Evolutionary conservation across 1,140 invertebrate species (phyloP), one percentile per base, ranked within the genome.

Genomic region (Leucophenga varia): DNA sequence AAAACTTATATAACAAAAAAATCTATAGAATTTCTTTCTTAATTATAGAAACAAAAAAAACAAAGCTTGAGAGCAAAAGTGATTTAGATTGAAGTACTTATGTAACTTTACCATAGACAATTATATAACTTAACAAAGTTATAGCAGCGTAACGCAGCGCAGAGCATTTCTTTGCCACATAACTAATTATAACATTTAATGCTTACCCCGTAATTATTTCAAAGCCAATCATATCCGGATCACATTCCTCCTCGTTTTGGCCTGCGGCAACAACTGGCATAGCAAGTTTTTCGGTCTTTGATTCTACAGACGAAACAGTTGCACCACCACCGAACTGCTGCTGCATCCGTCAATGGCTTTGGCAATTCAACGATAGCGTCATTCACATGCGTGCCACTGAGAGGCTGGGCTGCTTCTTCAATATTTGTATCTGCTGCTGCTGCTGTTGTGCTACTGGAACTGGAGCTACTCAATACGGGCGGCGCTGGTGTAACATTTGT

Each of bases 171-270:
- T n/a, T n/a, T n/a, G n/a, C n/a, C n/a, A n/a, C n/a, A n/a, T n/a
- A n/a, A n/a, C n/a, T n/a, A n/a, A n/a, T n/a, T n/a, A n/a, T n/a
- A n/a, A n/a, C n/a, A n/a, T n/a, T n/a, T n/a, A n/a, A n/a, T n/a
- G 22, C 60, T 77, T 75, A 80, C 79, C 91, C 91, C 51, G 91
- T 93, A 55, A 93, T 84, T 42, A 94, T 80, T 78, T 93, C 90
- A 75, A 93, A 94, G 56, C 87, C 88, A 45, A 89, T 86, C 83
- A 88, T 89, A 76, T 91, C 88, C 25, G 87, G 82, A 70, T 89
- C 86, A 64, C 87, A 89, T 68, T 89, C 86, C 51, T 87, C 85
- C 14, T 53, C 51, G 43, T 47, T 28, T 30, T 44, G 13, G 32
- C 36, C 34, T 37, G 30, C 31, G 19, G 10, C 38, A 32, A 19